Base-by-base conservation (phyloP, 2,113 vertebrate species). In the Poeciliopsis retropinna region DNA sequence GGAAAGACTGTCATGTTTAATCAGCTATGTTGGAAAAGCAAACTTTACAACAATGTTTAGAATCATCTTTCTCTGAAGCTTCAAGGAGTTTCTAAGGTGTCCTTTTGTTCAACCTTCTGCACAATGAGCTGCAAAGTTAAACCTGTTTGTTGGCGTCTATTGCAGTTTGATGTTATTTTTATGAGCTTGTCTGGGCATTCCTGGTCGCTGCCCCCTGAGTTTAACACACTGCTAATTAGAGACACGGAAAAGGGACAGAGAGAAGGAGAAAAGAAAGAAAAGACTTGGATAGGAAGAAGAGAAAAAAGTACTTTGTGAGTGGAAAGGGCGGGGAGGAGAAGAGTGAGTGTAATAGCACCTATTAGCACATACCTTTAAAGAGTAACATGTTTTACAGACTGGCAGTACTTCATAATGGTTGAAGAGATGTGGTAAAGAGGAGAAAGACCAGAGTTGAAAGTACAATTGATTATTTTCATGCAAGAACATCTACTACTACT, bases 211-310 rank as follows among this genome's bases (percentile, higher is more conserved):
- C 89, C 85, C 73, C 25, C 74, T 28, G 41, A 67, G 37, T 82
- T 87, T 82, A 89, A 92, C 89, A 88, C 77, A 54, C 77, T 64
- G 70, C 80, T 94, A 92, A 95, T 94, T 93, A 93, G 73, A 94
- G 89, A 78, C 79, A 25, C 28, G 3, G 30, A 57, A 74, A 57
- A 61, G 77, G 67, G 80, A 83, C 78, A 72, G 83, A 75, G 66
- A 70, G 77, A 41, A 19, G 28, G 62, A 70, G 61, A 72, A 71
- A 67, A 51, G 41, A 27, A 30, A 64, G 62, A 65, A 54, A 27
- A 32, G 72, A 73, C 70, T 80, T 6, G 68, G 76, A 31, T 73
- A 9, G 65, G 72, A 72, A 60, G 66, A 60, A 72, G 76, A 66
- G 67, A 80, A 71, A 78, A 85, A 84, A 69, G 84, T 85, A 81